A percentile compares a stretch with the other conserved stretches of the same genome.
These are phyloP conservation scores for Loripinus fragilis DNA, from an alignment of 2,888 invertebrate species.

Conservation along the genomic window DNA sequence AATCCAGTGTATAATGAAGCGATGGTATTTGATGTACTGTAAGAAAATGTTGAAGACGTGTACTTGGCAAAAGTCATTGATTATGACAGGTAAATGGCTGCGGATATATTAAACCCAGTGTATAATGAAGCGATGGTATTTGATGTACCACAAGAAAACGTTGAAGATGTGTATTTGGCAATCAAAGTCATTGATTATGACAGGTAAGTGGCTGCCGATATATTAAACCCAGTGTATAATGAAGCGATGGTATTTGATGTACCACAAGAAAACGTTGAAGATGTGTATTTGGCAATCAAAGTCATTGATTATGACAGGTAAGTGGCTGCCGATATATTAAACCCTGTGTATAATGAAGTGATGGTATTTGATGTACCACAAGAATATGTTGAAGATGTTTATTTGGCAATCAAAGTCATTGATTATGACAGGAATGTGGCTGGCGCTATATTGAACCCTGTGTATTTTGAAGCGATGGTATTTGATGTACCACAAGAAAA, in stretches of 20 bases:
- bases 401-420: slow-evolving; percentile 92
- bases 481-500: slow-evolving; percentile 95
- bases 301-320: slow-evolving; percentile 96
- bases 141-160: too few relatives aligned
- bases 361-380: slow-evolving; percentile 96
- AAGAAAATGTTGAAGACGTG: too few relatives aligned
- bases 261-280: slow-evolving; percentile 90
- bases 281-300: slow-evolving; percentile 92
- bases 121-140: too few relatives aligned
- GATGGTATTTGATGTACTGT: too few relatives aligned
- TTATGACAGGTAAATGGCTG: too few relatives aligned
- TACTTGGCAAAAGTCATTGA: too few relatives aligned
- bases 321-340: slow-evolving; percentile 91
- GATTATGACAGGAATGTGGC: slow-evolving; percentile 97
- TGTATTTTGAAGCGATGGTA: slow-evolving; percentile 96
- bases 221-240: slow-evolving; percentile 95
- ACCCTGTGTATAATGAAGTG: slow-evolving; percentile 96
- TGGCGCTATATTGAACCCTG: too few relatives aligned
- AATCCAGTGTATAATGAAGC: too few relatives aligned
- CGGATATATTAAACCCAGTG: too few relatives aligned
- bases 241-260: slow-evolving; percentile 97
- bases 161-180: too few relatives aligned
- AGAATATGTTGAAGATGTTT: slow-evolving; percentile 91
- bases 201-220: too few relatives aligned
- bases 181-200: too few relatives aligned